Evolutionary conservation across 2,113 vertebrate species (phyloP).

Genomic region (Hyperopisus bebe): DNA sequence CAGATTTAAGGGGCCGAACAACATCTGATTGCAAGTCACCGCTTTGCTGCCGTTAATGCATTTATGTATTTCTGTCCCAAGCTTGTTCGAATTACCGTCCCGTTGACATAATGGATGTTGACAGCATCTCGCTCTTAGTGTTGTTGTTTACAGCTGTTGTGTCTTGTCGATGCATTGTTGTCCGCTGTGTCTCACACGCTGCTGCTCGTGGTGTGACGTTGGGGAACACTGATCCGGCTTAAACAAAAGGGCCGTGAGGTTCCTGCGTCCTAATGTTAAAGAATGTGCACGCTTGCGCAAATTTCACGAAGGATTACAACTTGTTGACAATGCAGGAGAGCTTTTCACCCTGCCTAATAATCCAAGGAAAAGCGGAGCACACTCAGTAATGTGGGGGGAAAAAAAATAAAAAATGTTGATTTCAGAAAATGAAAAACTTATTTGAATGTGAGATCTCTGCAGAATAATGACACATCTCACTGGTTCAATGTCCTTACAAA

Average conservation of each 20-base stretch:
- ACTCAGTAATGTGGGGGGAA: not conserved
- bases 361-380: not conserved
- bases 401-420: not conserved
- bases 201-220: not conserved
- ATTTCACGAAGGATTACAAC: not conserved
- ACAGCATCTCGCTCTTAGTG: not conserved
- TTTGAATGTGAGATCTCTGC: not conserved
- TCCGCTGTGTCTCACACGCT: not conserved
- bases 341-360: not conserved
- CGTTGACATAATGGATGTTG: not conserved
- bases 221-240: not conserved
- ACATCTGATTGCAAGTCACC: not conserved
- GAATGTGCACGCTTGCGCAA: not conserved
- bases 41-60: not conserved
- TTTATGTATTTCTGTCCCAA: not conserved
- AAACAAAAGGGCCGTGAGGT: not conserved
- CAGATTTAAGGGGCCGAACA: not conserved
- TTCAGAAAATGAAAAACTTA: not conserved
- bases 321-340: not conserved
- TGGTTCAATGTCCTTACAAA: not conserved
- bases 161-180: not conserved
- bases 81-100: not conserved
- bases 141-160: not conserved
- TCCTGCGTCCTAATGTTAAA: not conserved
- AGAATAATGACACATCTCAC: not conserved